A percentile compares a stretch with the other conserved stretches of the same genome.
phyloP scores from a whole-genome alignment of 2,113 vertebrate species.

The Heterotilapia buettikoferi region DNA sequence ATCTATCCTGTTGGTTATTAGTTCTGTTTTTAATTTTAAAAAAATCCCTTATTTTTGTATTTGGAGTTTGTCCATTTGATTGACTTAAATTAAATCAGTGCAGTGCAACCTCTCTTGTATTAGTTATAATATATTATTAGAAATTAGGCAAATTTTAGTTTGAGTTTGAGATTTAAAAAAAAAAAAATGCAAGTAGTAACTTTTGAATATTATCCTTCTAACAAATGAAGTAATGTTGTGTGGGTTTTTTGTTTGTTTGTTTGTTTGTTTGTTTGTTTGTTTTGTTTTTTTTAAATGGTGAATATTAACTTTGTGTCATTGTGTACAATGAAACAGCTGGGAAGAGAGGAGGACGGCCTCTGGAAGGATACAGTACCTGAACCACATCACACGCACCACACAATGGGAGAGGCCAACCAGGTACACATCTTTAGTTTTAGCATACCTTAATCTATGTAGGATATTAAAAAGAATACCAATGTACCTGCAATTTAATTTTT shows the following conservation, averaged over 20 bases:
- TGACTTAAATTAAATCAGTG: neutral
- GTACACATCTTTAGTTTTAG: constrained; percentile 50
- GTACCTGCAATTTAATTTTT: neutral
- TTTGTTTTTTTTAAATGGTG: neutral
- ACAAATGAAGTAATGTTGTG: neutral
- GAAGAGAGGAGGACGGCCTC: constrained; percentile 92
- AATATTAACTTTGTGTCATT: neutral
- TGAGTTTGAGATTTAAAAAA: fast-evolving
- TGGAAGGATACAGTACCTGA: constrained; percentile 94
- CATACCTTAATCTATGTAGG: neutral
- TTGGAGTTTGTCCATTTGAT: neutral
- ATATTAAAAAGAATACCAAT: neutral
- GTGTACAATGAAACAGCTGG: constrained; percentile 74
- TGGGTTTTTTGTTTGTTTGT: neutral
- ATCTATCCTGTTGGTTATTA: neutral
- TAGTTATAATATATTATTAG: neutral
- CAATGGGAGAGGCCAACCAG: constrained; percentile 94
- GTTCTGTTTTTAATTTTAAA: neutral
- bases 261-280: neutral
- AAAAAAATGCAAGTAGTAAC: neutral
- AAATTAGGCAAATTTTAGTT: neutral
- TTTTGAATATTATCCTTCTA: neutral
- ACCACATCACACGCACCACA: constrained; percentile 92
- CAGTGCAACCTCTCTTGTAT: neutral
- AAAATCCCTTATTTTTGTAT: neutral